Percentiles rank a stretch among this genome's conserved stretches.
Evolutionary conservation across 2,888 invertebrate species (phyloP).

Genomic region (Chirona hameri): DNA sequence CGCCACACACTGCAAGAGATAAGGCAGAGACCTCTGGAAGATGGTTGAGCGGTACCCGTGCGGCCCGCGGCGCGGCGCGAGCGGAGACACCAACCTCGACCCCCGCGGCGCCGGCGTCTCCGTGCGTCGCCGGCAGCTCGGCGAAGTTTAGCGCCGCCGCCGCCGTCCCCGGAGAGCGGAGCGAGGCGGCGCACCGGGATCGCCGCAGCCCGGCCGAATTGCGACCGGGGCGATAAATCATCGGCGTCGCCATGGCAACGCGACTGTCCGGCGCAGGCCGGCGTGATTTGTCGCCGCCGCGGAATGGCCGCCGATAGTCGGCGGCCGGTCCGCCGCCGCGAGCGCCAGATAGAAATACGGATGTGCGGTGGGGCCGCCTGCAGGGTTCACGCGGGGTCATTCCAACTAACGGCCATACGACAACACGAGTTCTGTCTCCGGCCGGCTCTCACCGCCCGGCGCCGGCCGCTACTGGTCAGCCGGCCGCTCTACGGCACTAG

Average conservation of each 20-base stretch:
- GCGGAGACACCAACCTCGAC: not conserved
- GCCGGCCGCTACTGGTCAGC: not conserved
- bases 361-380: not conserved
- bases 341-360: too few species aligned
- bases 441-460: not conserved
- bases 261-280: too few species aligned
- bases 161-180: not conserved
- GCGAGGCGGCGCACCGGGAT: not conserved
- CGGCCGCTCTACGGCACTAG: not conserved
- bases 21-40: constrained; percentile 11
- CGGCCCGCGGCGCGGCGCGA: not conserved
- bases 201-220: not conserved
- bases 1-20: constrained; percentile 3
- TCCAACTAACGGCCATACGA: constrained; percentile 1
- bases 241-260: not conserved
- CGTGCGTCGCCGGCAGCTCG: not conserved
- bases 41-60: not conserved
- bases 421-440: not conserved
- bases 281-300: too few species aligned
- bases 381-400: not conserved
- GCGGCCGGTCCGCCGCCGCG: not conserved
- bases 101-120: constrained; percentile 2
- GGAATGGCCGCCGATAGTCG: too few species aligned
- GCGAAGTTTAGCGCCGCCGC: not conserved
- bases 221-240: not conserved